Percentiles rank a stretch among this genome's conserved stretches.
Conservation (phyloP, 2,113 vertebrate genomes). For the Coregonus clupeaformis region DNA sequence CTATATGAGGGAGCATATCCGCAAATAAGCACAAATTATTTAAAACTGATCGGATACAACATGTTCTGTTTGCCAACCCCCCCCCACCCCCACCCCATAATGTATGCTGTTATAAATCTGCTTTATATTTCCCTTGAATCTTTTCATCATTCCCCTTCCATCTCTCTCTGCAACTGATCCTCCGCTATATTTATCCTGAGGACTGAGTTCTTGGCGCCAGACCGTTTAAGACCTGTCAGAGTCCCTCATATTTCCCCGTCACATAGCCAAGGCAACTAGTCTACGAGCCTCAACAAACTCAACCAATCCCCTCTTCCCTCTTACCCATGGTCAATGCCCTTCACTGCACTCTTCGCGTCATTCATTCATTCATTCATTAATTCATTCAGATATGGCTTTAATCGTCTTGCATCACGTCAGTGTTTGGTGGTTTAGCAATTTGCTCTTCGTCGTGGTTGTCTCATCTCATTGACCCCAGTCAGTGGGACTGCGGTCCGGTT, state of each 20-base stretch:
- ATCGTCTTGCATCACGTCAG: background rate
- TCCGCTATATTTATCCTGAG: constrained; percentile 72
- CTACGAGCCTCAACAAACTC: constrained; percentile 47
- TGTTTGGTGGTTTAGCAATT: constrained; percentile 66
- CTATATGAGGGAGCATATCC: too few relatives aligned
- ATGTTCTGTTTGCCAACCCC: background rate
- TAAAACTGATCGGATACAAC: background rate
- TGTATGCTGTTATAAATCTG: background rate
- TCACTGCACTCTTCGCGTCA: background rate
- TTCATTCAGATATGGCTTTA: background rate
- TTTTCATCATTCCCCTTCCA: constrained; percentile 53
- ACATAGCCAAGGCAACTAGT: constrained; percentile 51
- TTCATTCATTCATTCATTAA: background rate
- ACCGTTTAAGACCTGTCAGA: constrained; percentile 79
- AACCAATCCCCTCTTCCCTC: constrained; percentile 33
- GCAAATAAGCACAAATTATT: background rate
- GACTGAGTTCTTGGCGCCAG: constrained; percentile 76
- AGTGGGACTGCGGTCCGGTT: constrained; percentile 66
- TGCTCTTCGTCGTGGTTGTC: constrained; percentile 68
- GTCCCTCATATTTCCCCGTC: constrained; percentile 77
- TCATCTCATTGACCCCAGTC: constrained; percentile 76
- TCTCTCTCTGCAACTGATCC: constrained; percentile 63
- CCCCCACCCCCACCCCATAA: background rate
- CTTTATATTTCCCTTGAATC: background rate
- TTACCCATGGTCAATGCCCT: background rate